Evolutionary conservation across 2,113 vertebrate species (phyloP).

Genomic region (Thunnus maccoyii): DNA sequence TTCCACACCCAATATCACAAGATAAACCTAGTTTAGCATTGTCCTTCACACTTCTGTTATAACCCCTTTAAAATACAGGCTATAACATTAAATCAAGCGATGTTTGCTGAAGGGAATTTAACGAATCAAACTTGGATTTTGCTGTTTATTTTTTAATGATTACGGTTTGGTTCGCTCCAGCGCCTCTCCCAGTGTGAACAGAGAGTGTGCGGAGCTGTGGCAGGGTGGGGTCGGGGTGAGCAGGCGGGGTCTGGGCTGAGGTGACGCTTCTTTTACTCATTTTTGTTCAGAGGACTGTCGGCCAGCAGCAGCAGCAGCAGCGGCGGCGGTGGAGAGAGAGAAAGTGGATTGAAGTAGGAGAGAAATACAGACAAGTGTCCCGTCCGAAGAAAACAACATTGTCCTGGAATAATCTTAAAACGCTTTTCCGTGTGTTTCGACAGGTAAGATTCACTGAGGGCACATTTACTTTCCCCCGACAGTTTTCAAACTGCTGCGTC

Average conservation of each 20-base stretch:
- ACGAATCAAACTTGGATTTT: not conserved
- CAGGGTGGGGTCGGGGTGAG: conserved; percentile 72
- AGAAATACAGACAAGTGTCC: conserved; percentile 10
- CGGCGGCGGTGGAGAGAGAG: not conserved
- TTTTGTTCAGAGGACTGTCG: conserved; percentile 62
- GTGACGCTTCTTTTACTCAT: conserved; percentile 72
- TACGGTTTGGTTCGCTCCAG: not conserved
- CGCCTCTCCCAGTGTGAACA: not conserved
- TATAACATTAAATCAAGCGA: too few species aligned
- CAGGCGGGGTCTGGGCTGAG: conserved; percentile 72
- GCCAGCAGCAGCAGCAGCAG: conserved; percentile 31
- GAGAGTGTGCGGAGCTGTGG: not conserved
- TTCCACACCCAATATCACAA: too few species aligned
- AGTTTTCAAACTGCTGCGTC: not conserved
- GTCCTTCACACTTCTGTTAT: too few species aligned
- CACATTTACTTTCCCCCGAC: not conserved
- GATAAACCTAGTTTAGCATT: too few species aligned
- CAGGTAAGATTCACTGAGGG: conserved; percentile 61
- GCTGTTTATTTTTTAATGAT: not conserved
- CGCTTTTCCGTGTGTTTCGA: conserved; percentile 6
- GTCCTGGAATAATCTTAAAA: conserved; percentile 36
- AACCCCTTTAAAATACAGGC: too few species aligned
- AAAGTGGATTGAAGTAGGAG: conserved; percentile 21
- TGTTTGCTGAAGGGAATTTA: too few species aligned
- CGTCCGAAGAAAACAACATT: not conserved